A percentile compares a stretch with the other conserved stretches of the same genome.
Conservation (phyloP, 2,113 vertebrate species). For the Plectropomus leopardus region DNA sequence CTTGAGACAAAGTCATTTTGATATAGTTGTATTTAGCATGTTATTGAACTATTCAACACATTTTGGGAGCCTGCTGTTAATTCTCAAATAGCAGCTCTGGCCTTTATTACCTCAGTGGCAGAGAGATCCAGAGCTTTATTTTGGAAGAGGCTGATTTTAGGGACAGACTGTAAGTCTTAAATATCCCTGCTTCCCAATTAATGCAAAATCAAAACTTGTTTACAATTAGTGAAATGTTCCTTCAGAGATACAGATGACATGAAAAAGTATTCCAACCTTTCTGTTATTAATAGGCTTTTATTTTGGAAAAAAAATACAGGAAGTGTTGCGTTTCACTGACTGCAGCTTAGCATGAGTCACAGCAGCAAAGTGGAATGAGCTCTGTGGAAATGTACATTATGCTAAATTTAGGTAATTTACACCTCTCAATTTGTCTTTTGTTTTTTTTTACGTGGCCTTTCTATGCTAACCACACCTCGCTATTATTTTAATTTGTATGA, state of each 20-base stretch:
- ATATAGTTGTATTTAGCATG: conserved; percentile 3
- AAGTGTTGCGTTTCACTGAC: not conserved
- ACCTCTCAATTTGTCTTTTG: too few species aligned
- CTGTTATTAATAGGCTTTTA: not conserved
- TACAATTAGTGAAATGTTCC: not conserved
- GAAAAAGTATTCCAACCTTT: not conserved
- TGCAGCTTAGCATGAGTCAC: not conserved
- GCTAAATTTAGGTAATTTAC: not conserved
- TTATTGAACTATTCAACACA: not conserved
- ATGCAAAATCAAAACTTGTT: not conserved
- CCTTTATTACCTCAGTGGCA: not conserved
- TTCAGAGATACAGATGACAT: not conserved
- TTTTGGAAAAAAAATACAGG: not conserved
- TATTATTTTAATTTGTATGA: not conserved
- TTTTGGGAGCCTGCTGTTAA: not conserved
- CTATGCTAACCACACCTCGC: not conserved
- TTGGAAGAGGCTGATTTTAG: not conserved
- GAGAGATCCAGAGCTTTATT: not conserved
- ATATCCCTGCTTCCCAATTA: not conserved
- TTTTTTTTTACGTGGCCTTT: not conserved
- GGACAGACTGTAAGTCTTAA: not conserved
- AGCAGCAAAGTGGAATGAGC: not conserved
- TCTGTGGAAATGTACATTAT: not conserved
- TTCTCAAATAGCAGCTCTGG: not conserved
- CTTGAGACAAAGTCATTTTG: not conserved